Base-by-base conservation (phyloP, 2,888 invertebrate genomes). In the Limnephilus lunatus region DNA sequence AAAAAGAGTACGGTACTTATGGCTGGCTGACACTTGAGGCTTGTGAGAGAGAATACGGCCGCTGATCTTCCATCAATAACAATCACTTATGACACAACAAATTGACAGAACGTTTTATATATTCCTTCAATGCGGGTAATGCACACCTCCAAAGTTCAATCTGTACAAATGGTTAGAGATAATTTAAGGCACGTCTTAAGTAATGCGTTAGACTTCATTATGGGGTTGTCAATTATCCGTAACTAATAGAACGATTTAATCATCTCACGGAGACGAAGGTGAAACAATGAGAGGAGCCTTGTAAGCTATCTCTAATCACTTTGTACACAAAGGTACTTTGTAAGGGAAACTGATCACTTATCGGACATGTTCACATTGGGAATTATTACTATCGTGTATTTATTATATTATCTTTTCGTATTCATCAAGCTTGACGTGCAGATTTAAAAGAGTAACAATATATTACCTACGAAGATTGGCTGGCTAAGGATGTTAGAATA, bases 41-140 rank as follows among this genome's bases (percentile, higher is more conserved):
- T 91, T 81, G 85, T 39, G 80, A 85, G 81, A 39, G 83, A 80
- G 39, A 81, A 39, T 85, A 85, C 91, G 91, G 89, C 89, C 92
- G 90, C 89, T 91, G 92, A 89, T 92, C 92, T 89, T 91, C 91
- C 92, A 93, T 93, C 92, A 93, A 93, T 92, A 93, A 93, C 92
- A 92, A 93, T 93, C 92, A 92, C 92, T 92, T 92, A 93, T 92
- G 93, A 93, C 91, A 93, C 92, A 92, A 93, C 92, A 93, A 93
- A 93, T 93, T 92, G 93, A 93, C 93, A 93, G 93, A 92, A 93
- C 91, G 91, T 91, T 93, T 90, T 92, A 92, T 92, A 53, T 88
- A 88, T 88, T 88, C 81, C 89, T 89, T 81, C 81, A 30, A 81
- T 86, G 32, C 80, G 86, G 85, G 87, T 86, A 91, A 91, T 88